Conservation (phyloP, 1,140 invertebrate genomes). For the Heliconius melpomene region DNA sequence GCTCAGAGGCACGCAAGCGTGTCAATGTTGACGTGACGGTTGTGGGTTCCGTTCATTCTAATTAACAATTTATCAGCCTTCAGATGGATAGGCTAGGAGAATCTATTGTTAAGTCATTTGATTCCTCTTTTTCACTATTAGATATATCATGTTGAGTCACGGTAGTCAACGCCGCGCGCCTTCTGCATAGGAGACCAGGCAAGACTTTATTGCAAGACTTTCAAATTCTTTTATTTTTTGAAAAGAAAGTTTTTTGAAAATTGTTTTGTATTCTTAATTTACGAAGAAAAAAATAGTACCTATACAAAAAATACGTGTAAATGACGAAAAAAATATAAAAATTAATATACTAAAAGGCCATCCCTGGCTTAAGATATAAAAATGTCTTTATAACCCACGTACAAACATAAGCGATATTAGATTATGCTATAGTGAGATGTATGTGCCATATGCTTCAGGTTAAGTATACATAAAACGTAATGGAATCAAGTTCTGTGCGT, state of each 20-base stretch:
- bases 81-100: no score
- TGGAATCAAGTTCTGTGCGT: not conserved
- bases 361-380: constrained; percentile 43
- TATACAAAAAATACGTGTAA: not conserved
- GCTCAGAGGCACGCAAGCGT: no score
- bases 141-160: not conserved
- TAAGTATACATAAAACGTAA: constrained; percentile 27
- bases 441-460: constrained; percentile 24
- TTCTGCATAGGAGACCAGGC: no score
- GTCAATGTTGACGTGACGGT: no score
- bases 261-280: no score
- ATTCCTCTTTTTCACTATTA: not conserved
- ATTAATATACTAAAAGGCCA: constrained; percentile 15
- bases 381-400: constrained; percentile 52
- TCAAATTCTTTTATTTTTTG: no score
- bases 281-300: not conserved
- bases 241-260: no score
- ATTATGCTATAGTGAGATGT: constrained; percentile 41
- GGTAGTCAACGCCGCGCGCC: not conserved
- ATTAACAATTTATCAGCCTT: no score
- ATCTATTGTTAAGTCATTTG: not conserved
- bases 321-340: not conserved
- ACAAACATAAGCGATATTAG: constrained; percentile 52
- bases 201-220: no score
- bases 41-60: no score